Conservation (phyloP, 2,113 vertebrate genomes). For the Pimephales promelas region DNA sequence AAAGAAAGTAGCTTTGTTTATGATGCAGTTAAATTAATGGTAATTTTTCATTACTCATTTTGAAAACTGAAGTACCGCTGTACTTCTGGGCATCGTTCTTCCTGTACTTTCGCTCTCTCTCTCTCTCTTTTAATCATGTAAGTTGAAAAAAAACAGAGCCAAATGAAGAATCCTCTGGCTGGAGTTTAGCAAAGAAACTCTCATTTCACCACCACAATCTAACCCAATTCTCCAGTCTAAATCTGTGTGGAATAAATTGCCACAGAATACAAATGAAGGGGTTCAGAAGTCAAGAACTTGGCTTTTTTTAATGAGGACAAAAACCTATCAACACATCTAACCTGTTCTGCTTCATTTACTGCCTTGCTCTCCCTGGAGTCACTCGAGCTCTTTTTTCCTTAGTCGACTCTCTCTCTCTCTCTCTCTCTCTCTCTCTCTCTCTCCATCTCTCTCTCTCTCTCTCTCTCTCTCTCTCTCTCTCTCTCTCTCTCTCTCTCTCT, state of each 20-base stretch:
- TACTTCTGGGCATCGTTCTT: background rate
- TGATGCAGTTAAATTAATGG: background rate
- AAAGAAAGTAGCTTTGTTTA: background rate
- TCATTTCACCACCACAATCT: slow-evolving; percentile 61
- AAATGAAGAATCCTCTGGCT: slow-evolving; percentile 60
- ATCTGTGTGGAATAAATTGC: slow-evolving; percentile 65
- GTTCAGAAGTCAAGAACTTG: slow-evolving; percentile 65
- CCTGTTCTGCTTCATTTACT: slow-evolving; percentile 74
- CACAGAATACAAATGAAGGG: slow-evolving; percentile 72
- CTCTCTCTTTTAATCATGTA: slow-evolving; percentile 40
- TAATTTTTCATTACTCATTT: background rate
- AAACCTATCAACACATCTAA: slow-evolving; percentile 75
- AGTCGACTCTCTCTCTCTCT: slow-evolving; percentile 7
- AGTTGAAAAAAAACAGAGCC: slow-evolving; percentile 40
- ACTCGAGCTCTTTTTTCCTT: slow-evolving; percentile 57
- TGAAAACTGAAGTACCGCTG: background rate
- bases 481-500: too few species aligned
- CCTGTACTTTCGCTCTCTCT: background rate
- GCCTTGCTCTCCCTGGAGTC: slow-evolving; percentile 65
- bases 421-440: background rate
- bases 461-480: background rate
- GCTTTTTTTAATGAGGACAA: slow-evolving; percentile 79
- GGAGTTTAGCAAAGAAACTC: slow-evolving; percentile 60
- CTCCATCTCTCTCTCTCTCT: background rate
- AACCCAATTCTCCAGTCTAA: slow-evolving; percentile 69